Evolutionary conservation across 1,140 invertebrate genomes (phyloP), one percentile per base, ranked within the genome.

Genomic region (Parapsyche elsis): DNA sequence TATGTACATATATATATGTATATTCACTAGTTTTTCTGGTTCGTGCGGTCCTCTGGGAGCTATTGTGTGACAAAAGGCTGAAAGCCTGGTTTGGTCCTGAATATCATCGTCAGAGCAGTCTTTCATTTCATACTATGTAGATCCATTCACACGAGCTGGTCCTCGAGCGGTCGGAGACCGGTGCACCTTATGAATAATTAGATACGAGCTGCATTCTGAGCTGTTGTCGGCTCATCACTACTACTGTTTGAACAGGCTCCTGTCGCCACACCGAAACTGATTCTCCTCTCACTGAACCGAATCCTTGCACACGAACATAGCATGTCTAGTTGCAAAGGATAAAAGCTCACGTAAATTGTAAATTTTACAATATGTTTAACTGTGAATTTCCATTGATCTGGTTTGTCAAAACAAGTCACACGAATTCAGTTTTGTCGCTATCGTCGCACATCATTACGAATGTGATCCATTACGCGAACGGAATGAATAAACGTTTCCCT

Each of bases 181-280:
- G 38, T 12, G 12, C 2, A 67, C n/a, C 21, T 67, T 21, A 67
- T 73, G 71, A 73, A 73, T n/a, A n/a, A n/a, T 73, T 73, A 73
- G 38, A 45, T 46, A 73, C 71, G 71, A 73, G 71, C 71, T 45
- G 12, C 14, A 23, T 71, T 38, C 21, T 26, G 12, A 38, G 19
- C 12, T 16, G 23, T 46, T 53, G 71, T 45, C 14, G 5, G 16
- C 16, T 16, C 71, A 46, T 73, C 71, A 73, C 23, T 14, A 45
- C 24, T 14, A 7, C 24, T 73, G 24, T 73, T 73, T 73, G n/a
- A 30, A 9, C 71, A 38, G 1, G 67, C 26, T n/a, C n/a, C 24
- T 67, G 10, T 23, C 61, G 61, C 21, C 2, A 12, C 30, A 38
- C 30, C 30, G 30, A 38, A 38, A 38, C 30, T 38, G 49, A 53